Base-by-base conservation (phyloP, 2,113 vertebrate species). In the Gasterosteus aculeatus region DNA sequence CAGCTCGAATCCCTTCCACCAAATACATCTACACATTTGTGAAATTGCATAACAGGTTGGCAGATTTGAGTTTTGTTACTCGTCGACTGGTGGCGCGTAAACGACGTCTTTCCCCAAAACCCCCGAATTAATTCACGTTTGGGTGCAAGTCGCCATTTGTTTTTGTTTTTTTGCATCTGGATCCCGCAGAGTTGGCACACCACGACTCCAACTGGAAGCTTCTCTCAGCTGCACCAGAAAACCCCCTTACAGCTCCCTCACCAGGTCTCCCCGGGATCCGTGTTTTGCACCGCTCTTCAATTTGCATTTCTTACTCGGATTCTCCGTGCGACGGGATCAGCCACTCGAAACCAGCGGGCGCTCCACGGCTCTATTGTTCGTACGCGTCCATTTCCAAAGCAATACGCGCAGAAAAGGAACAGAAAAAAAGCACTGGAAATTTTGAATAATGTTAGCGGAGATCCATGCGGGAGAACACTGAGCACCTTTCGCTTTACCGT, bases 291-390 rank as follows among this genome's bases (percentile, higher is more conserved):
- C 88, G 87, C 81, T 82, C 89, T 82, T 67, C 79, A 39, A 92
- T 94, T 94, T 94, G 92, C 93, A 93, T 94, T 89, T 84, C 85
- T 89, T 76, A 78, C 89, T 92, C 91, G 87, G 84, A 89, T 92
- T 90, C 89, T 91, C 90, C 88, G 87, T 69, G 89, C 79, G 83
- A 85, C 87, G 81, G 75, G 77, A 82, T 85, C 84, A 88, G 87
- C 90, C 74, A 81, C 85, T 82, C 72, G 49, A 82, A 86, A 81
- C 76, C 82, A 87, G 84, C 80, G 82, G 86, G 80, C 87, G 85
- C 80, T 64, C 78, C 80, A 62, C 77, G 78, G 67, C 86, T 74
- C 44, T 18, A 10, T 66, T 67, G 65, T 77, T 57, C 83, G 68
- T 80, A 87, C 88, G 71, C 84, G 82, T 88, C 74, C 85, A 78